Evolutionary conservation across 2,113 vertebrate species (phyloP).

Genomic region (Condylura cristata): DNA sequence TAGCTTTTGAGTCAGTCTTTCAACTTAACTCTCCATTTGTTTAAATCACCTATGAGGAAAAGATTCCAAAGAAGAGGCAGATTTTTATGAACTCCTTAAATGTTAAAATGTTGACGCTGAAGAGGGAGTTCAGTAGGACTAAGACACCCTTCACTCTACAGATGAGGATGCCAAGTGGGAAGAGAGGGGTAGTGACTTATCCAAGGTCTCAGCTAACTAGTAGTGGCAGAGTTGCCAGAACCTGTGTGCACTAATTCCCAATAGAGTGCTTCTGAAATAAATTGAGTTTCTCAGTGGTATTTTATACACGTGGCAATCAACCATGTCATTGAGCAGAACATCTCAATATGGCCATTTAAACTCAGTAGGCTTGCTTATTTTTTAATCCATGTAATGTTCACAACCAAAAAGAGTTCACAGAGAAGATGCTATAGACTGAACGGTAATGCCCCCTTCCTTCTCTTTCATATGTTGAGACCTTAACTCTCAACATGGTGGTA

Average conservation of each 20-base stretch:
- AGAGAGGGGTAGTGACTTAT: slow-evolving; percentile 25
- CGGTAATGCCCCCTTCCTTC: background rate
- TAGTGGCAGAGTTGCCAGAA: background rate
- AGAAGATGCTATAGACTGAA: slow-evolving; percentile 4
- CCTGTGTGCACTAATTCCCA: background rate
- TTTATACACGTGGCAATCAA: background rate
- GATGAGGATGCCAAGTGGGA: background rate
- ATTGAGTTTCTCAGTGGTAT: background rate
- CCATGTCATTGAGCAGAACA: slow-evolving; percentile 33
- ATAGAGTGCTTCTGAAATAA: background rate
- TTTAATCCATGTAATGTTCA: slow-evolving; percentile 14
- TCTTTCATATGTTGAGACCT: background rate
- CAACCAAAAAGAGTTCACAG: background rate
- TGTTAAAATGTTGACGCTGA: background rate
- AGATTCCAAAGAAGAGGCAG: background rate
- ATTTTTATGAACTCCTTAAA: background rate
- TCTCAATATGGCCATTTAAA: slow-evolving; percentile 35
- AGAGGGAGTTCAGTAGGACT: background rate
- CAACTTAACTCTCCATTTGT: background rate
- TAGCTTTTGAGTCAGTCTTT: background rate
- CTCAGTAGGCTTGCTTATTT: background rate
- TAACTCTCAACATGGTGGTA: too few species aligned
- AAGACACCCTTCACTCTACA: background rate
- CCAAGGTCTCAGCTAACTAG: slow-evolving; percentile 11
- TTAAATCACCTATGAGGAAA: background rate